Base-by-base conservation (phyloP, 2,888 invertebrate species). In the Smittia aterrima region DNA sequence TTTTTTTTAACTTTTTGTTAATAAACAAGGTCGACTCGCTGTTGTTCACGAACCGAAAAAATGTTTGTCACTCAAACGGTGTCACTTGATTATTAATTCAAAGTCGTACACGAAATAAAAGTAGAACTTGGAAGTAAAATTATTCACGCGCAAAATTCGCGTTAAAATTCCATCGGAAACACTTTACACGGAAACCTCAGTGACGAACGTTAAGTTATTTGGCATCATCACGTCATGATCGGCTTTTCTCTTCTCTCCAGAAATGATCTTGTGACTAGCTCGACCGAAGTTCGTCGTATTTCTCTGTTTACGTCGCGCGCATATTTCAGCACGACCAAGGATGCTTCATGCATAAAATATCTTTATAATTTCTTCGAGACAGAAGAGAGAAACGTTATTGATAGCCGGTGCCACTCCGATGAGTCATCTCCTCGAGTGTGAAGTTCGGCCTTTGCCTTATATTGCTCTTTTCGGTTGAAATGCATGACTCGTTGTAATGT, bases 391-490 rank as follows among this genome's bases (percentile, higher is more conserved):
- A 22, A 58, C 20, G 18, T 58, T 20, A 18, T 58, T 18, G 58
- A 58, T 20, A 58, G 47, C 16, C 16, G 47, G 16, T 2, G 47
- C 47, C 16, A 11, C 32, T 47, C n/a, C 18, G 58, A 58, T 58
- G 58, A 58, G 9, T 58, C 58, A 58, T 58, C 11, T 1, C 18
- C 58, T 18, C 53, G 18, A 58, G 18, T 58, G 58, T 3, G 20
- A 58, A 47, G 47, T 20, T 7, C 58, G 58, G 58, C 58, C 58
- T 58, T 22, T 58, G 20, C 58, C 22, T 58, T 58, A 38, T 58
- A 58, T 58, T 58, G 18, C 16, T 7, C 6, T 2, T 22, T 47
- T 18, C 3, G 53, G 18, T 9, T 38, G 38, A 38, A 38, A 47
- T 47, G 53, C 53, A 47, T 18, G 53, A 32, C 32, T 47, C 16